These are phyloP conservation scores for Brachionus rubens DNA, from an alignment of 1,140 invertebrate genomes.

Conservation along the genomic window DNA sequence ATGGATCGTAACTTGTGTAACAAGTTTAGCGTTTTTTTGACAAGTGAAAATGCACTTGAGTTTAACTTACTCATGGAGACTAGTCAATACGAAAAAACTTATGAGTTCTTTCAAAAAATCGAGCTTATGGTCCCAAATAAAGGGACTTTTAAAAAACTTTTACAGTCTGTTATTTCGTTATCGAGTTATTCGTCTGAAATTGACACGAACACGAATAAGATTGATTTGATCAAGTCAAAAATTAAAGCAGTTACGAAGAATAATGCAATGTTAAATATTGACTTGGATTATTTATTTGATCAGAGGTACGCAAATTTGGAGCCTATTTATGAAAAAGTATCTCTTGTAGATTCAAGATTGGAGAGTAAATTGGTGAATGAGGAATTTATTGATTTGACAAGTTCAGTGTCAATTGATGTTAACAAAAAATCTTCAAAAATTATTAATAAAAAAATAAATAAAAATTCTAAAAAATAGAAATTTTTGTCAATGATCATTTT, in stretches of 20 bases:
- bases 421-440: slow-evolving; percentile 5
- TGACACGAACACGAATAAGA: not conserved
- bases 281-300: slow-evolving; percentile 29
- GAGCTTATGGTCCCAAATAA: not conserved
- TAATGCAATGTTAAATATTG: slow-evolving; percentile 8
- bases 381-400: slow-evolving; percentile 19
- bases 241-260: not conserved
- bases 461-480: slow-evolving; percentile 37
- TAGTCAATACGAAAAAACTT: slow-evolving; percentile 1
- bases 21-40: slow-evolving; percentile 30
- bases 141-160: not conserved
- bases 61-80: not conserved
- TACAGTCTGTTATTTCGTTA: slow-evolving; percentile 1
- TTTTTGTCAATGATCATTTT: no score
- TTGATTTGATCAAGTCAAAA: slow-evolving; percentile 12
- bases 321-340: slow-evolving; percentile 11
- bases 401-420: not conserved
- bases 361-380: not conserved
- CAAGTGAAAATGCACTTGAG: not conserved
- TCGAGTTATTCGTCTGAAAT: not conserved
- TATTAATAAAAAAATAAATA: not conserved
- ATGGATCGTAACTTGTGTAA: not conserved
- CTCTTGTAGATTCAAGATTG: not conserved
- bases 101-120: slow-evolving; percentile 5
- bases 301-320: not conserved